phyloP scores from a whole-genome alignment of 2,113 vertebrate species.

The Heliornis fulica region DNA sequence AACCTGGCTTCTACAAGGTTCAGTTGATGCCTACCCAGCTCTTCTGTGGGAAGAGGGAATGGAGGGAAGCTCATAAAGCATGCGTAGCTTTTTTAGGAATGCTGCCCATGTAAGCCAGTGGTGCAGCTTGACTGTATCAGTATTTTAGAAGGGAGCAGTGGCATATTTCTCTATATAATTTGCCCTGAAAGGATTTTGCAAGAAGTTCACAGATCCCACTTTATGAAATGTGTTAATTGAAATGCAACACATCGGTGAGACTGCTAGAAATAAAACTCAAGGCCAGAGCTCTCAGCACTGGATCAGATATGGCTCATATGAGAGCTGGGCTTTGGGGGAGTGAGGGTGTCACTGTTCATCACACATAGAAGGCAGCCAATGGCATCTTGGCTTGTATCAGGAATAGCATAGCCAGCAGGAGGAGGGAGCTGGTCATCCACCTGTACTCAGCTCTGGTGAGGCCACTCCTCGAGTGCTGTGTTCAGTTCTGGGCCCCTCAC shows the following conservation, averaged over 20 bases:
- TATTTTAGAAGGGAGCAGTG: background rate
- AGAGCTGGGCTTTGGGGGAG: background rate
- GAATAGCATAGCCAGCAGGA: too few species aligned
- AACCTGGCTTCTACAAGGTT: background rate
- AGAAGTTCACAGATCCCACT: background rate
- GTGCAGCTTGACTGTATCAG: background rate
- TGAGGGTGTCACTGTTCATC: background rate
- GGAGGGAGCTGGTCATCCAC: too few species aligned
- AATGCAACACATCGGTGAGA: background rate
- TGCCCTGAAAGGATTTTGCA: background rate
- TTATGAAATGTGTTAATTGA: background rate
- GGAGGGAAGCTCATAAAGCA: background rate
- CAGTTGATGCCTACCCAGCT: background rate
- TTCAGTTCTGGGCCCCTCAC: too few species aligned
- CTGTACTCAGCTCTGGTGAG: too few species aligned
- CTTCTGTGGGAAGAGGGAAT: background rate
- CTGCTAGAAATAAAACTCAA: background rate
- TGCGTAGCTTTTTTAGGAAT: fast-evolving
- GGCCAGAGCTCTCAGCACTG: background rate
- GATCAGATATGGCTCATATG: fast-evolving
- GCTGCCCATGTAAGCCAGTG: background rate
- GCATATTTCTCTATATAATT: background rate
- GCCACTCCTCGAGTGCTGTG: too few species aligned
- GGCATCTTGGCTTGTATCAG: too few species aligned
- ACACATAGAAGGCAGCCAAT: too few species aligned